Evolutionary conservation across 2,797 vertebrate species (phyloP).

Genomic region (Phoeniculus purpureus): DNA sequence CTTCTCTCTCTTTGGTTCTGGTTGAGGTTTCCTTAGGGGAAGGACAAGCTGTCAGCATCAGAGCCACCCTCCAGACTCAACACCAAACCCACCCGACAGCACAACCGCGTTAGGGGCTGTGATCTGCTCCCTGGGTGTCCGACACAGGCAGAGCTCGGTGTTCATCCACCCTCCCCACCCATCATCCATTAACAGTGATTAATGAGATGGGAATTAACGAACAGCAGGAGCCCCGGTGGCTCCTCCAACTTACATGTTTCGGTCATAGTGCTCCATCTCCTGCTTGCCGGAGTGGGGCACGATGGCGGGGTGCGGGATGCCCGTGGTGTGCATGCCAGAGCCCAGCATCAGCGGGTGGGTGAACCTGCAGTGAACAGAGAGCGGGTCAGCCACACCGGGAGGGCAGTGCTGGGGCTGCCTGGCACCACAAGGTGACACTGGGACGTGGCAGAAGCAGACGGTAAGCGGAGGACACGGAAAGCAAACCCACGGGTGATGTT

Average conservation of each 20-base stretch:
- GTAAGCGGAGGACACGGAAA: conserved; percentile 15
- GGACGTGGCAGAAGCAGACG: neutral
- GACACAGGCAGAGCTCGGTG: neutral
- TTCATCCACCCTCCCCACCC: neutral
- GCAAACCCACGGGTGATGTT: neutral
- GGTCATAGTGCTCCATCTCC: conserved; percentile 92
- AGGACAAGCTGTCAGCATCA: neutral
- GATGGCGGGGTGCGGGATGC: conserved; percentile 96
- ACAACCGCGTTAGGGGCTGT: fast-evolving
- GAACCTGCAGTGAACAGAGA: conserved; percentile 83
- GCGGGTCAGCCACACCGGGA: neutral
- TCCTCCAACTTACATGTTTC: conserved; percentile 83
- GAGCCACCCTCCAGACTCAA: neutral
- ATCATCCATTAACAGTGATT: fast-evolving
- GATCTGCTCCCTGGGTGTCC: neutral
- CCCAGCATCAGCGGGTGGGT: conserved; percentile 94
- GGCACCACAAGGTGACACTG: neutral
- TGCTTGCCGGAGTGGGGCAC: conserved; percentile 94
- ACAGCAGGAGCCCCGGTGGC: neutral
- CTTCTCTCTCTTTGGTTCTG: conserved; percentile 93
- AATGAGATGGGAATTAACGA: fast-evolving
- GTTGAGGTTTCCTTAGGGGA: conserved; percentile 87
- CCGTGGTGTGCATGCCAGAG: conserved; percentile 92
- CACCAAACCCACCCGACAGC: neutral
- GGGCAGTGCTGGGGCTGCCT: fast-evolving